phyloP scores from a whole-genome alignment of 2,888 invertebrate species.

The Conistra vaccinii region DNA sequence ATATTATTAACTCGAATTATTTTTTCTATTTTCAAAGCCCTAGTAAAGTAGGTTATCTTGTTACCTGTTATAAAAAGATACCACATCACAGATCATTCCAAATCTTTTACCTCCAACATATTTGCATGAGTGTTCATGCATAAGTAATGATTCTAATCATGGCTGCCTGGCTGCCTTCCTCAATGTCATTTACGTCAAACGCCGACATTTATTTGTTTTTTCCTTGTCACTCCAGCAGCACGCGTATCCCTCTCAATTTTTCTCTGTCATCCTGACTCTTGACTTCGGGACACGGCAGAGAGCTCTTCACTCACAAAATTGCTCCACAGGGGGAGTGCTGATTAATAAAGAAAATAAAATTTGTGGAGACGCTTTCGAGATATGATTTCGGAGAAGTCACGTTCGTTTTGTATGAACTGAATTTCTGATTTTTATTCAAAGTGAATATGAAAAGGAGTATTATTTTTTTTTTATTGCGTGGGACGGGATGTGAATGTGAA shows the following conservation, averaged over 20 bases:
- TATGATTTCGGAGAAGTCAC: conserved; percentile 79
- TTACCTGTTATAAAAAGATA: background rate
- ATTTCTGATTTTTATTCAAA: conserved; percentile 71
- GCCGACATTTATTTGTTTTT: conserved; percentile 79
- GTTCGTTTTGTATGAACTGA: conserved; percentile 68
- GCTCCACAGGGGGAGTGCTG: conserved; percentile 82
- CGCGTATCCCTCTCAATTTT: conserved; percentile 79
- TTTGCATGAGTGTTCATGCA: conserved; percentile 49
- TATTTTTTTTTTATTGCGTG: conserved; percentile 67
- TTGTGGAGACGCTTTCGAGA: conserved; percentile 70
- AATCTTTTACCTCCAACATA: conserved; percentile 6
- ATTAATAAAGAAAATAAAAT: conserved; percentile 88
- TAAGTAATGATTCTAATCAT: conserved; percentile 65
- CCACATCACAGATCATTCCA: background rate
- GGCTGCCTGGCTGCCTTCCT: conserved; percentile 51
- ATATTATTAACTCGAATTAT: background rate
- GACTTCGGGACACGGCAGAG: conserved; percentile 80
- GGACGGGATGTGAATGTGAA: conserved; percentile 48
- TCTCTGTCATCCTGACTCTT: conserved; percentile 82
- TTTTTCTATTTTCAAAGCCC: background rate
- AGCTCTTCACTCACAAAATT: conserved; percentile 82
- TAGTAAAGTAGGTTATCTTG: background rate
- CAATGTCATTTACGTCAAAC: conserved; percentile 69
- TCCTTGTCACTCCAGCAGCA: conserved; percentile 74
- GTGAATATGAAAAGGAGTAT: conserved; percentile 62